Conservation (phyloP, 1,140 invertebrate genomes). For the Forficula auricularia region DNA sequence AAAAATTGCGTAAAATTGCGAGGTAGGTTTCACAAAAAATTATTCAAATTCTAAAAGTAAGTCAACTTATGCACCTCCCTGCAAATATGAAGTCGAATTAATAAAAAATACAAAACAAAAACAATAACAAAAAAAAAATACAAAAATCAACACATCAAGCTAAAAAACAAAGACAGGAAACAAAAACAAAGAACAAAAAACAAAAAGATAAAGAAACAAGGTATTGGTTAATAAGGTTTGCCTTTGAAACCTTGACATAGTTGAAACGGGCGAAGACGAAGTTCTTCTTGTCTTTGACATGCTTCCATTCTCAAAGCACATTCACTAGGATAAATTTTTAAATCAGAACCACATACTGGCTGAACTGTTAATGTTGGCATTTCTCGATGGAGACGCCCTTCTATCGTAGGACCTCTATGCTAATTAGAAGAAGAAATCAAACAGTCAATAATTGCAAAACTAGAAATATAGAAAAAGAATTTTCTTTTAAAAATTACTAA, state of each 20-base stretch:
- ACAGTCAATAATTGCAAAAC: too few relatives aligned
- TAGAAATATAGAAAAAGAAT: too few relatives aligned
- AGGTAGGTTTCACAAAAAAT: too few relatives aligned
- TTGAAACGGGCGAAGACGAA: conserved; percentile 56
- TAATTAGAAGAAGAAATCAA: too few relatives aligned
- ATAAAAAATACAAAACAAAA: background rate
- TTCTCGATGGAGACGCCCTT: background rate
- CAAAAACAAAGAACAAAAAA: background rate
- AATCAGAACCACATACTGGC: conserved; percentile 68
- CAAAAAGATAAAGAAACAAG: background rate
- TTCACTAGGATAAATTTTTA: conserved; percentile 57
- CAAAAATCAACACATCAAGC: background rate
- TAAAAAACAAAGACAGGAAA: too few relatives aligned
- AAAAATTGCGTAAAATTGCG: too few relatives aligned
- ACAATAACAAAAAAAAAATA: background rate
- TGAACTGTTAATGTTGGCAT: conserved; percentile 32
- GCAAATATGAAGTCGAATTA: too few relatives aligned
- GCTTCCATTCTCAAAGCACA: conserved; percentile 76
- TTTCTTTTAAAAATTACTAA: too few relatives aligned
- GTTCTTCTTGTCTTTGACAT: conserved; percentile 64
- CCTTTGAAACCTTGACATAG: conserved; percentile 66
- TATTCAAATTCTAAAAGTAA: too few relatives aligned
- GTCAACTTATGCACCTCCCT: too few relatives aligned
- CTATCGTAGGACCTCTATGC: too few relatives aligned
- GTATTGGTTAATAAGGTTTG: background rate